phyloP scores from a whole-genome alignment of 2,113 vertebrate species.

The Vidua macroura region DNA sequence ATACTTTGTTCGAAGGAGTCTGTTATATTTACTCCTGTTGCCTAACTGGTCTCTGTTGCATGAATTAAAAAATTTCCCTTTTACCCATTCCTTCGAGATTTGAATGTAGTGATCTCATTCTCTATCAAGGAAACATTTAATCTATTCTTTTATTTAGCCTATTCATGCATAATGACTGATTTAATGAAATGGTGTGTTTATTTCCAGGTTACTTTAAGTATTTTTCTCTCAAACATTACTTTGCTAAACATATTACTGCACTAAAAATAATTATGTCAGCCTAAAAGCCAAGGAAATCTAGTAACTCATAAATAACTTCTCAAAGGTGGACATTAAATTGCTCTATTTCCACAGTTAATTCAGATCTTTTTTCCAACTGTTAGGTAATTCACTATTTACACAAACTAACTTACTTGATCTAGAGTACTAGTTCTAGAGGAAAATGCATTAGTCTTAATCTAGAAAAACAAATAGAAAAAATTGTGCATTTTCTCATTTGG shows the following conservation, averaged over 20 bases:
- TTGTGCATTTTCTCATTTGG: background rate
- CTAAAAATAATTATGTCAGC: background rate
- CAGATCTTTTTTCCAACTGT: background rate
- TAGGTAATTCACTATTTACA: background rate
- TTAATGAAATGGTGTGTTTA: background rate
- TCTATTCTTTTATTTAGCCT: background rate
- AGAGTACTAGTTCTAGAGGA: background rate
- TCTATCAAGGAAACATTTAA: background rate
- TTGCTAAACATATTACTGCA: background rate
- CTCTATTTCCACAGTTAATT: background rate
- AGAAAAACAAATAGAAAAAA: background rate
- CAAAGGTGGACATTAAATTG: background rate
- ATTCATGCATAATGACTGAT: background rate
- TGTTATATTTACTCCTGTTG: background rate
- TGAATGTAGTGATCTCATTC: background rate
- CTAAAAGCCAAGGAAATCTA: background rate
- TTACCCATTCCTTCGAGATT: background rate
- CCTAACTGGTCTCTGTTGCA: background rate
- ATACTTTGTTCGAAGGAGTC: background rate
- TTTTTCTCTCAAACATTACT: background rate
- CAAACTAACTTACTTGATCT: background rate
- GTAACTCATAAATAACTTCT: background rate
- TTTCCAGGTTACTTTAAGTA: background rate
- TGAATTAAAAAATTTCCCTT: background rate
- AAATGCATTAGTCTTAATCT: background rate